Percentiles rank a stretch among this genome's conserved stretches.
Conservation (phyloP, 2,113 vertebrate genomes). For the Dromaius novaehollandiae region DNA sequence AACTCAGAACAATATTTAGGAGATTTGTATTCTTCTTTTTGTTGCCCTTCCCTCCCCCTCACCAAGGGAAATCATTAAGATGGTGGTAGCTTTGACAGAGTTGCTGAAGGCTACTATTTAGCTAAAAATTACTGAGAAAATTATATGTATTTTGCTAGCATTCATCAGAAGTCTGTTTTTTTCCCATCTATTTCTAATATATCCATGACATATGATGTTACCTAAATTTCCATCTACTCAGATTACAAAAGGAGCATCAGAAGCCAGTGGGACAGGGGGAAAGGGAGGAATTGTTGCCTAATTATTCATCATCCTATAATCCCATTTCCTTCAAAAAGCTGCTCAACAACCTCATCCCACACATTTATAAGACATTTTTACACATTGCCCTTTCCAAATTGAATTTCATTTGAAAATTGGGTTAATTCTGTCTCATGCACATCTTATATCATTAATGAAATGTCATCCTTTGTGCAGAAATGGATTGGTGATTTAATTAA, state of each 20-base stretch:
- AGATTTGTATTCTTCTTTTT: neutral
- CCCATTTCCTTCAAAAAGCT: neutral
- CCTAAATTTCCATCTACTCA: neutral
- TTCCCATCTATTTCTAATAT: neutral
- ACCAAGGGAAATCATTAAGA: too few relatives aligned
- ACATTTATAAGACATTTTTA: conserved; percentile 40
- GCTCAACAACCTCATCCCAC: conserved; percentile 20
- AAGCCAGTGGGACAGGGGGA: neutral
- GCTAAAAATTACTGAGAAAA: neutral
- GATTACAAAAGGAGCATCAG: neutral
- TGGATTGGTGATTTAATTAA: conserved; percentile 54
- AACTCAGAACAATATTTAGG: neutral
- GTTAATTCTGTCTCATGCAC: conserved; percentile 55
- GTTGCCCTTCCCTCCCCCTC: too few relatives aligned
- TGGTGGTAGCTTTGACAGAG: neutral
- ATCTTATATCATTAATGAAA: conserved; percentile 61
- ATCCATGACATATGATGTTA: neutral
- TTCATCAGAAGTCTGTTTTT: neutral
- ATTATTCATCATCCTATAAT: conserved; percentile 34
- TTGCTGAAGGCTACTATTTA: neutral
- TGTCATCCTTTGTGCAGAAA: conserved; percentile 60
- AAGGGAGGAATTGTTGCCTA: neutral
- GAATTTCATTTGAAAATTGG: conserved; percentile 52
- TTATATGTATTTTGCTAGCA: neutral
- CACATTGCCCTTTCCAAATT: conserved; percentile 43